These are phyloP conservation scores for Ophioninae sp. DNA, from an alignment of 2,888 invertebrate genomes.

Conservation along the genomic window DNA sequence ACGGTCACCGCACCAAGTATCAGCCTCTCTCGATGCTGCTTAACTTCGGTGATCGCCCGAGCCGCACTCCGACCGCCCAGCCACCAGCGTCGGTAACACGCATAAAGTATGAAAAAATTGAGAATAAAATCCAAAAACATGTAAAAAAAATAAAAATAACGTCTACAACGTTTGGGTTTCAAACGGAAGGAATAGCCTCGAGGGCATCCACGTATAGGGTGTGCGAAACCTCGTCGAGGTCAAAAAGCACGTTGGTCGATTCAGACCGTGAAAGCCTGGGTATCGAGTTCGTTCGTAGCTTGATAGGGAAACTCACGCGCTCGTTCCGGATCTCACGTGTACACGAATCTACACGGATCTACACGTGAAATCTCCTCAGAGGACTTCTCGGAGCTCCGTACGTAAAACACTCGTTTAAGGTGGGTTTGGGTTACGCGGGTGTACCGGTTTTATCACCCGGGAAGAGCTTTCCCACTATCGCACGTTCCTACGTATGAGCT, in stretches of 20 bases:
- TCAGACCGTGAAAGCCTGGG: not conserved
- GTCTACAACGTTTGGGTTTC: too few relatives aligned
- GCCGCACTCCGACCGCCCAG: too few relatives aligned
- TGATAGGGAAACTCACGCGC: constrained; percentile 23
- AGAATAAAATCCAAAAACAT: too few relatives aligned
- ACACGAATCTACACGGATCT: not conserved
- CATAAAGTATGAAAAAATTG: too few relatives aligned
- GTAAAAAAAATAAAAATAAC: too few relatives aligned
- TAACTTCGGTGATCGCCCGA: too few relatives aligned
- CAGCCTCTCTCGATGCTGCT: too few relatives aligned
- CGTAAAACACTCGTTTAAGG: constrained; percentile 5
- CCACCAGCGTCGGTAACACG: too few relatives aligned
- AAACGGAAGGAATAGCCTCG: too few relatives aligned
- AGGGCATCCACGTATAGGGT: too few relatives aligned
- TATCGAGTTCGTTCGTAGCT: not conserved
- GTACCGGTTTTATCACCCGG: constrained; percentile 1
- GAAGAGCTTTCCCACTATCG: constrained; percentile 21
- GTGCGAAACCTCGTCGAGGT: not conserved
- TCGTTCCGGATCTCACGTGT: not conserved
- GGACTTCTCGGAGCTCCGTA: not conserved
- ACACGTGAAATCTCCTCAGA: not conserved
- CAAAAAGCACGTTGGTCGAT: not conserved
- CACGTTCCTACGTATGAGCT: not conserved
- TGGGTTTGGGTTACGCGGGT: not conserved
- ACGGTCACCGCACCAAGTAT: too few relatives aligned